Evolutionary conservation across 2,797 vertebrate species (phyloP).

Genomic region (Carapus acus): DNA sequence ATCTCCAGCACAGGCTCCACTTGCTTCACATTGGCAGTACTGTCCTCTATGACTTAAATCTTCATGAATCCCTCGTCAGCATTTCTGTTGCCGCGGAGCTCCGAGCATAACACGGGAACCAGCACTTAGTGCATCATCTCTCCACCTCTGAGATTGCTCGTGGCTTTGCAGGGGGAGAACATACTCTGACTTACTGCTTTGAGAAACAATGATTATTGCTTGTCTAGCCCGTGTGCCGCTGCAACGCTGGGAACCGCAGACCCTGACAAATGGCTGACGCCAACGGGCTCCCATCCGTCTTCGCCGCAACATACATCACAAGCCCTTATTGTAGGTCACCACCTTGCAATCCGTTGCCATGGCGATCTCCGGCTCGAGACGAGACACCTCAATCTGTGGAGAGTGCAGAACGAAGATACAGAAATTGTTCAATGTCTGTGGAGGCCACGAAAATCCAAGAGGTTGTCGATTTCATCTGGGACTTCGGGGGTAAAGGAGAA

Average conservation of each 20-base stretch:
- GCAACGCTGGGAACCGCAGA: conserved; percentile 15
- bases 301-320: conserved; percentile 71
- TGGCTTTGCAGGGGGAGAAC: background rate
- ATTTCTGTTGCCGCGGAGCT: background rate
- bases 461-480: too few relatives aligned
- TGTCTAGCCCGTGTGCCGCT: background rate
- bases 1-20: conserved; percentile 25
- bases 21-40: too few relatives aligned
- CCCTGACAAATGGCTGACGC: conserved; percentile 16
- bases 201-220: conserved; percentile 17
- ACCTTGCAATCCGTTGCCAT: conserved; percentile 85
- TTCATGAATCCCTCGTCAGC: background rate
- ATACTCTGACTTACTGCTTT: background rate
- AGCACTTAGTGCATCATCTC: conserved; percentile 6
- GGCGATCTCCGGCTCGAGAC: conserved; percentile 91
- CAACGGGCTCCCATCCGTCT: conserved; percentile 20
- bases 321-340: conserved; percentile 94
- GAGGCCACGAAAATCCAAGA: too few relatives aligned
- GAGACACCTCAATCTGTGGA: conserved; percentile 86
- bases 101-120: conserved; percentile 1
- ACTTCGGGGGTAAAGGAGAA: too few relatives aligned
- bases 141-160: background rate
- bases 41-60: too few relatives aligned
- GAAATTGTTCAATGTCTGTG: conserved; percentile 13
- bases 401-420: conserved; percentile 47